phyloP scores from a whole-genome alignment of 2,797 vertebrate species.

The Alfaro cultratus region DNA sequence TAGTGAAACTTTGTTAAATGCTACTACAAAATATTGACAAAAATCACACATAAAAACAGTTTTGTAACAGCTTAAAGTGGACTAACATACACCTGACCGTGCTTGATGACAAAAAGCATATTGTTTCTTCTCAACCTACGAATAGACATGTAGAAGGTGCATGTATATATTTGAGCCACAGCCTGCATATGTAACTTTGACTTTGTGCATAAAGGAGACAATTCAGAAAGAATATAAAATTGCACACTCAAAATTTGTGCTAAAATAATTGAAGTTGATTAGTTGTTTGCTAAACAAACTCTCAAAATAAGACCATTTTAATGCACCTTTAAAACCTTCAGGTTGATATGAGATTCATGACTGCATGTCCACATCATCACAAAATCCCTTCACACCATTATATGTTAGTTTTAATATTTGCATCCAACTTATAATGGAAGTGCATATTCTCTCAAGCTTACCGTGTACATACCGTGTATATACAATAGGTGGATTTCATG shows the following conservation, averaged over 20 bases:
- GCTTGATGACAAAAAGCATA: neutral
- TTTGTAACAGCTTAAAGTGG: neutral
- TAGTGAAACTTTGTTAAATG: neutral
- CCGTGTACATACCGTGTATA: neutral
- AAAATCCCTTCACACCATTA: neutral
- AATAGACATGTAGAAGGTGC: neutral
- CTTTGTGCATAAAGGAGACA: neutral
- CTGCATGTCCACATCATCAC: neutral
- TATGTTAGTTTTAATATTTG: neutral
- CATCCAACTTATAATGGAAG: neutral
- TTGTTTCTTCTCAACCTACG: neutral
- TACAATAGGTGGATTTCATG: neutral
- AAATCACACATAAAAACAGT: neutral
- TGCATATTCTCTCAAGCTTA: neutral
- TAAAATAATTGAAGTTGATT: neutral
- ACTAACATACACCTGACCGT: neutral
- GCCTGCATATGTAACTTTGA: neutral
- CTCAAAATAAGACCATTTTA: neutral
- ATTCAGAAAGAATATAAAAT: neutral
- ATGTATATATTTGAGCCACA: neutral
- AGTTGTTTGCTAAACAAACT: neutral
- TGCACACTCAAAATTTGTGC: neutral
- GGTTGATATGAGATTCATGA: neutral
- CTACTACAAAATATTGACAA: neutral
- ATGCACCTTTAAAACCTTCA: neutral